Evolutionary conservation across 2,113 vertebrate genomes (phyloP), one percentile per base, ranked within the genome.

Genomic region (Nettapus auritus): DNA sequence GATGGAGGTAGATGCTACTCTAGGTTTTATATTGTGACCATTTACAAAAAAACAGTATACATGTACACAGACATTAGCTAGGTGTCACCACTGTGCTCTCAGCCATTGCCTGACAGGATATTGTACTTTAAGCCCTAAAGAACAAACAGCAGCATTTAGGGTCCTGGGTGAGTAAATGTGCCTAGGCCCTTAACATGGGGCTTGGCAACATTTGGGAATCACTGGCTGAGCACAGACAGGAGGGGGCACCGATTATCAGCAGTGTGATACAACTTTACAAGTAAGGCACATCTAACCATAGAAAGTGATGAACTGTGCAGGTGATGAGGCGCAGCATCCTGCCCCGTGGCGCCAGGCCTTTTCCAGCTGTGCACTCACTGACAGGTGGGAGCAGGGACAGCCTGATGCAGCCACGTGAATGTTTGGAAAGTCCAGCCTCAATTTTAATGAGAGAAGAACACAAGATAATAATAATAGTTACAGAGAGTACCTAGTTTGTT

Each of bases 401-500:
- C 23, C 20, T 40, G 21, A 0, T 0, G 2, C 46, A 81, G 6
- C 1, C 3, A 0, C 16, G 20, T 0, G 3, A n/a, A 8, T 1
- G 1, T 79, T 53, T 63, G 33, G 64, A 56, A 82, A 76, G 57
- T 19, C n/a, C 48, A 44, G 38, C 8, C 21, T 60, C 42, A 22
- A 3, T 76, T 82, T 60, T 21, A 82, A 50, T 19, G 40, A 44
- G 15, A 64, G 40, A 77, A 67, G 7, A 13, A 11, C 23, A 38
- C 53, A 64, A 40, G 1, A 2, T 77, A 63, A 64, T 36, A 55
- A 42, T 67, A 82, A 73, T 92, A 63, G 84, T 46, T 64, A n/a
- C 26, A 79, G 29, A 18, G 52, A 53, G 71, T 76, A 71, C 26
- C 3, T 25, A 21, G 34, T 62, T 89, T 94, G 13, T 62, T 91